Evolutionary conservation across 2,888 invertebrate genomes (phyloP).

Genomic region (Tinea pellionella): DNA sequence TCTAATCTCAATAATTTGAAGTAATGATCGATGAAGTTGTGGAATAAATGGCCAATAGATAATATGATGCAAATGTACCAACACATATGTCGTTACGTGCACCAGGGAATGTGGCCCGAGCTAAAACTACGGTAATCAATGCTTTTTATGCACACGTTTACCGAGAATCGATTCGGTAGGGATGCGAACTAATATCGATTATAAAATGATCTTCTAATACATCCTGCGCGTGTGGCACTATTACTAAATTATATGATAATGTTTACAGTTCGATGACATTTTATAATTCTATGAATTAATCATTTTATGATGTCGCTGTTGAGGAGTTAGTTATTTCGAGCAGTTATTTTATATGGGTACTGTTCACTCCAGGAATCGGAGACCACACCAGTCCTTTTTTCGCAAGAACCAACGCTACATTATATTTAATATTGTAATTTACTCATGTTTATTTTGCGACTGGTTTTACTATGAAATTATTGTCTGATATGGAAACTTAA

Average conservation of each 20-base stretch:
- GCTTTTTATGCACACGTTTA: slow-evolving; percentile 45
- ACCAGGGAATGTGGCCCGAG: slow-evolving; percentile 28
- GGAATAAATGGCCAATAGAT: slow-evolving; percentile 40
- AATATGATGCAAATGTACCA: slow-evolving; percentile 50
- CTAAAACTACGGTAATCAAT: slow-evolving; percentile 44
- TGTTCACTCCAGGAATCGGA: not conserved
- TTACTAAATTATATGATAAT: slow-evolving; percentile 35
- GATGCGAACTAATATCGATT: slow-evolving; percentile 52
- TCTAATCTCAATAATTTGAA: slow-evolving; percentile 46
- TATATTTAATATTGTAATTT: slow-evolving; percentile 5
- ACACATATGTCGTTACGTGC: slow-evolving; percentile 28
- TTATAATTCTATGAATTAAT: slow-evolving; percentile 11
- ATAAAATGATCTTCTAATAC: slow-evolving; percentile 45
- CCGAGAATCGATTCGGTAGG: slow-evolving; percentile 43
- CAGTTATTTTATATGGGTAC: slow-evolving; percentile 6
- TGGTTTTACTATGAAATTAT: slow-evolving; percentile 8
- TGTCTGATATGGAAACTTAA: slow-evolving; percentile 3
- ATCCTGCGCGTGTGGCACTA: slow-evolving; percentile 35
- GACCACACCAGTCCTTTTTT: not conserved
- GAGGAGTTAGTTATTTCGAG: not conserved
- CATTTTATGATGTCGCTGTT: slow-evolving; percentile 3
- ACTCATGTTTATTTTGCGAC: not conserved
- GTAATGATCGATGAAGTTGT: slow-evolving; percentile 25
- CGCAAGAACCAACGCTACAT: not conserved
- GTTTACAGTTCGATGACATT: slow-evolving; percentile 4